Evolutionary conservation across 2,888 invertebrate genomes (phyloP).

Genomic region (Mactromeris polynyma): DNA sequence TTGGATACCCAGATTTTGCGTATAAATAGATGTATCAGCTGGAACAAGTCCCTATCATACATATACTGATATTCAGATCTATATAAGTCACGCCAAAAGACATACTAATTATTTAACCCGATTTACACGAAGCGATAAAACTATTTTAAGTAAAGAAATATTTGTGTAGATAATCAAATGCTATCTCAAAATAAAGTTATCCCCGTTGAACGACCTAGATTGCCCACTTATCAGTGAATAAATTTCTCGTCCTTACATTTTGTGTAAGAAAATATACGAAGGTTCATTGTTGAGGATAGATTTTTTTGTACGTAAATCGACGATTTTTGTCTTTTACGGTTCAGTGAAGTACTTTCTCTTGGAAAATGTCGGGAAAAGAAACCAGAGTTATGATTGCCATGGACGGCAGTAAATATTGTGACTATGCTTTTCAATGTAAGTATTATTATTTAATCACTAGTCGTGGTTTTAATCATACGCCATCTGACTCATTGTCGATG

Average conservation of each 20-base stretch:
- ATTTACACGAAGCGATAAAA: slow-evolving; percentile 11
- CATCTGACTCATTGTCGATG: background rate
- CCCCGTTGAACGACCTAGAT: slow-evolving; percentile 21
- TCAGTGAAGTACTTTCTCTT: background rate
- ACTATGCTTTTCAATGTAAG: slow-evolving; percentile 81
- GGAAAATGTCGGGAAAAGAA: slow-evolving; percentile 56
- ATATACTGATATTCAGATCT: background rate
- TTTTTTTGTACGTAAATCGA: background rate
- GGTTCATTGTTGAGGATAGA: background rate
- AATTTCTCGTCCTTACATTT: slow-evolving; percentile 5
- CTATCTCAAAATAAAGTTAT: slow-evolving; percentile 6
- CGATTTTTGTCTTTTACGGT: background rate
- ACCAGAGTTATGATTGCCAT: slow-evolving; percentile 76
- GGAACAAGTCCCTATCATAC: background rate
- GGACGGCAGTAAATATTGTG: slow-evolving; percentile 79
- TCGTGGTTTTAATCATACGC: background rate
- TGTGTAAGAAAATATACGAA: background rate
- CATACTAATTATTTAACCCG: background rate
- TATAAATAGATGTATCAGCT: too few relatives aligned
- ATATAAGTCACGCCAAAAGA: background rate
- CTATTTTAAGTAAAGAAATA: slow-evolving; percentile 27
- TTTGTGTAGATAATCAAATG: slow-evolving; percentile 37
- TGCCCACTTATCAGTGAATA: slow-evolving; percentile 28
- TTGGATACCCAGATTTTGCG: too few relatives aligned
- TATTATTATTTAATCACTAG: slow-evolving; percentile 28